These are phyloP conservation scores for Aeoliscus strigatus DNA, from an alignment of 2,797 vertebrate species.

Conservation along the genomic window DNA sequence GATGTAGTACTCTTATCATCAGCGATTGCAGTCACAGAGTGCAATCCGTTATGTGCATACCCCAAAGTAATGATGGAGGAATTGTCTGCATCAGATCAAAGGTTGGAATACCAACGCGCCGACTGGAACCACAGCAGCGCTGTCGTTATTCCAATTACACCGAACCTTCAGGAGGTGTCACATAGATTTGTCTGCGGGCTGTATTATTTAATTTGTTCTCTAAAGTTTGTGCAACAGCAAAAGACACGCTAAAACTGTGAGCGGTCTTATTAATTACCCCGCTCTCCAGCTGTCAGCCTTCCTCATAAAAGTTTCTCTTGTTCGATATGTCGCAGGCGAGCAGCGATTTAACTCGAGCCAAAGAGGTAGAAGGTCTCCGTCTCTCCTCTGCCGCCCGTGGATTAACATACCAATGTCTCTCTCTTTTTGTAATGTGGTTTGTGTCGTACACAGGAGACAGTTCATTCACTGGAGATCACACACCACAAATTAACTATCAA, in stretches of 20 bases:
- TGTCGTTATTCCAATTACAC: constrained; percentile 48
- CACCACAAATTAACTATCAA: no score
- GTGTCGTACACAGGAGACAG: no score
- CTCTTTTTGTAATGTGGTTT: no score
- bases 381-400: no score
- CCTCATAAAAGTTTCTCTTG: constrained; percentile 16
- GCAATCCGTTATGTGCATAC: constrained; percentile 13
- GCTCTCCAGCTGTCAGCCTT: constrained; percentile 31
- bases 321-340: not conserved
- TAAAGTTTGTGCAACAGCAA: constrained; percentile 31
- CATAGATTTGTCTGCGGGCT: constrained; percentile 40
- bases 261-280: constrained; percentile 46
- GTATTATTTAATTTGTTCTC: constrained; percentile 32
- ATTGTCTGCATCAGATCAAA: constrained; percentile 18
- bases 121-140: constrained; percentile 28
- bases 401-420: no score
- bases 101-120: constrained; percentile 27
- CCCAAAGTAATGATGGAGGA: constrained; percentile 2
- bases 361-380: no score
- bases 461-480: no score
- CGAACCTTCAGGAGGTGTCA: constrained; percentile 36
- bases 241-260: constrained; percentile 32
- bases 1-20: not conserved
- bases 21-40: not conserved
- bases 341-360: no score